Conservation (phyloP, 2,113 vertebrate genomes). For the Acanthochromis polyacanthus region DNA sequence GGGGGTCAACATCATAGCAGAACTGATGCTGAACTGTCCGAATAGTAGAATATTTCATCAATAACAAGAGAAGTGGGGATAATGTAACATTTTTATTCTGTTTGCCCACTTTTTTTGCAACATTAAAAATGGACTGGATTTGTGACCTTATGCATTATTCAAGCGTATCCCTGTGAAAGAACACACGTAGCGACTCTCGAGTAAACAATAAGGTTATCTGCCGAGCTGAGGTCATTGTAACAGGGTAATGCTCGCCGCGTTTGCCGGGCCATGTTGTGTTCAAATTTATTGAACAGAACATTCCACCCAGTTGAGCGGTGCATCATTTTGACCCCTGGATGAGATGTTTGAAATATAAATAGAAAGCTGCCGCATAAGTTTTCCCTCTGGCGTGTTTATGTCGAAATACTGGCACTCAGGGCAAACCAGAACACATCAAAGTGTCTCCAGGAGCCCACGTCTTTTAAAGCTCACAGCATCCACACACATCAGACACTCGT, state of each 20-base stretch:
- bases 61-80: not conserved
- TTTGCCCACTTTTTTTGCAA: slow-evolving; percentile 31
- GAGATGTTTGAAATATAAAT: slow-evolving; percentile 29
- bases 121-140: slow-evolving; percentile 46
- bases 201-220: slow-evolving; percentile 46
- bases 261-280: not conserved
- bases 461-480: slow-evolving; percentile 40
- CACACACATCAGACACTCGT: slow-evolving; percentile 43
- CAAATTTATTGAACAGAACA: not conserved
- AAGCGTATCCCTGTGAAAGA: slow-evolving; percentile 26
- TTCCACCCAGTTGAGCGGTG: not conserved
- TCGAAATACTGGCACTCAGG: slow-evolving; percentile 22
- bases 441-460: slow-evolving; percentile 41
- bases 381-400: not conserved
- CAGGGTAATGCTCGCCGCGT: not conserved
- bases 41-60: not conserved
- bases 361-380: not conserved
- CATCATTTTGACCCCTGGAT: slow-evolving; percentile 12
- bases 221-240: slow-evolving; percentile 11
- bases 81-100: not conserved
- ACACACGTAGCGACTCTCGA: slow-evolving; percentile 29
- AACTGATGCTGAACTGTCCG: not conserved
- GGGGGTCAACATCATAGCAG: not conserved
- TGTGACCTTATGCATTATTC: slow-evolving; percentile 56
- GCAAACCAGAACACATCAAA: slow-evolving; percentile 64